phyloP scores from a whole-genome alignment of 2,797 vertebrate genomes.

The Tragopan temminckii region DNA sequence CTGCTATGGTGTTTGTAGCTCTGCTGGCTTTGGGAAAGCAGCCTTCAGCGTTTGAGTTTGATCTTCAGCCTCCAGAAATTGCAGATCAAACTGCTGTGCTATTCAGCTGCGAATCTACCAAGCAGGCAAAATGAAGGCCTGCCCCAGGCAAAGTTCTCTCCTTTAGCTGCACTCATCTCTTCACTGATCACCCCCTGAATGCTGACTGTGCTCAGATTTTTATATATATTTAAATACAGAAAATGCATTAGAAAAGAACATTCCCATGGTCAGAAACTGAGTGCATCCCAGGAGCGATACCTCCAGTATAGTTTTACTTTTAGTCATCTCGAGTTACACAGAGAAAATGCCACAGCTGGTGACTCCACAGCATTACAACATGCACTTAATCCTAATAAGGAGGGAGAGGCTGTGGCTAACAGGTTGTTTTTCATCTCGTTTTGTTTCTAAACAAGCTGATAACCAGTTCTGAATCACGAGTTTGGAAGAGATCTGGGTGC shows the following conservation, averaged over 20 bases:
- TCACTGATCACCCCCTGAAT: not conserved
- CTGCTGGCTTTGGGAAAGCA: not conserved
- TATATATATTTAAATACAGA: not conserved
- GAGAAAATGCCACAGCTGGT: not conserved
- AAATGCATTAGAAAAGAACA: not conserved
- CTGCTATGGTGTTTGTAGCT: not conserved
- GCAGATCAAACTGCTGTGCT: not conserved
- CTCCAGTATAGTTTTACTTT: not conserved
- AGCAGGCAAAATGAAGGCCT: not conserved
- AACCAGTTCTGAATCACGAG: constrained; percentile 30
- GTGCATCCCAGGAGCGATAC: not conserved
- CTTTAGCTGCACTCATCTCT: not conserved
- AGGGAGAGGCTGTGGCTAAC: constrained; percentile 28
- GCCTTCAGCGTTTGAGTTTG: not conserved
- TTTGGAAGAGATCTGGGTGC: not conserved
- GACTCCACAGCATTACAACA: not conserved
- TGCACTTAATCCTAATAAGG: constrained; percentile 26
- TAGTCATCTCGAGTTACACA: constrained; percentile 5
- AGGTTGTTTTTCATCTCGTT: constrained; percentile 31
- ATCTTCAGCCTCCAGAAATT: not conserved
- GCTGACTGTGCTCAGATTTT: not conserved
- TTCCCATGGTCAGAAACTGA: not conserved
- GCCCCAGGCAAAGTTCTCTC: not conserved
- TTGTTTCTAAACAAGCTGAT: constrained; percentile 38
- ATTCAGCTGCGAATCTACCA: not conserved